Base-by-base conservation (phyloP, 2,888 invertebrate genomes). In the Thumatha senex region DNA sequence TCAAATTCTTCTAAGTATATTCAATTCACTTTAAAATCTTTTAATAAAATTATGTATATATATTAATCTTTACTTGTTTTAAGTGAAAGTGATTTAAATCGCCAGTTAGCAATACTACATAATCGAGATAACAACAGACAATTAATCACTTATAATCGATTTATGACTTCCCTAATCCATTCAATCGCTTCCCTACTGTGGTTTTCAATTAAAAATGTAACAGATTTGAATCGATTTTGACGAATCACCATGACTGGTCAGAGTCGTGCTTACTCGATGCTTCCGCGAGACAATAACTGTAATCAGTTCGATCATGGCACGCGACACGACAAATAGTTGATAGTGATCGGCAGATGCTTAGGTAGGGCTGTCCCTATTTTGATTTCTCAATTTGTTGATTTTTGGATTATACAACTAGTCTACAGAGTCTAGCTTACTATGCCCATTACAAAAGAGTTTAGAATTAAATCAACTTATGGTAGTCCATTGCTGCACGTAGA, bases 121-220 rank as follows among this genome's bases (percentile, higher is more conserved):
- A 60, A 56, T 53, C 50, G 48, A 65, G 52, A 61, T 67, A 62
- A 62, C 59, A 67, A 51, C 54, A 38, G 64, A 61, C 76, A 63
- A 84, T 84, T 78, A 78, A 82, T 85, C 84, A 83, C 58, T 67
- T 54, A 63, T 69, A 75, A 79, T 72, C 74, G 73, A 74, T 76
- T 63, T 62, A 51, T 61, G 74, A 76, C 76, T 78, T 80, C 78
- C 78, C 78, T 70, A 70, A 63, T 56, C 63, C 55, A 63, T 54
- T 50, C 52, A 56, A n/a, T 59, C 50, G 60, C 61, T 62, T 62
- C 70, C 70, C 69, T 63, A 59, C 54, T 67, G 58, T 61, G 55
- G 50, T 72, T 80, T 78, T 75, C 81, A 82, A 82, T 83, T 84
- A 82, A 84, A 85, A 85, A 76, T 80, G 74, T 70, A 74, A 78